Evolutionary conservation across 2,888 invertebrate species (phyloP).

Genomic region (Apotomis capreana): DNA sequence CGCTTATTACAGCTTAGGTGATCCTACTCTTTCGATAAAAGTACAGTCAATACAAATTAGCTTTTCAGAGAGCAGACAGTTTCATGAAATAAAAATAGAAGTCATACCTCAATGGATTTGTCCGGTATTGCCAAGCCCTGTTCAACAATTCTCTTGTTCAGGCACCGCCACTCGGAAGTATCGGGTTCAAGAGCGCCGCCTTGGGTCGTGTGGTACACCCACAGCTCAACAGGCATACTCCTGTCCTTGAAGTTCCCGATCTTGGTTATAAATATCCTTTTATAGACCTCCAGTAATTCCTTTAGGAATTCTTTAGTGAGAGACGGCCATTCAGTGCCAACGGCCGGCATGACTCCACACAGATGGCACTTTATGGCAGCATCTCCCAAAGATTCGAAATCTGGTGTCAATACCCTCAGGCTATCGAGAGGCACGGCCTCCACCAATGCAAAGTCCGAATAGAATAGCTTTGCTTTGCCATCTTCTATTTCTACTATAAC

Average conservation of each 20-base stretch:
- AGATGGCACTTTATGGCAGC: conserved; percentile 87
- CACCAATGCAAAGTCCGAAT: conserved; percentile 86
- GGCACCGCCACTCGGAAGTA: conserved; percentile 84
- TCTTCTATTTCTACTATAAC: conserved; percentile 70
- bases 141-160: conserved; percentile 86
- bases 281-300: conserved; percentile 79
- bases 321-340: conserved; percentile 85
- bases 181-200: conserved; percentile 87
- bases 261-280: conserved; percentile 81
- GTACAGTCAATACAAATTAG: too few species aligned
- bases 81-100: conserved; percentile 27
- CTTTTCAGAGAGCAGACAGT: too few species aligned
- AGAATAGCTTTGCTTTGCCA: conserved; percentile 80
- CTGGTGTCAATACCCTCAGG: conserved; percentile 78
- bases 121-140: conserved; percentile 85
- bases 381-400: conserved; percentile 80
- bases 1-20: too few species aligned
- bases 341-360: conserved; percentile 87
- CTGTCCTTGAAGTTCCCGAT: conserved; percentile 74
- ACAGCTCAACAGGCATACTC: conserved; percentile 85
- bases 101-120: conserved; percentile 59
- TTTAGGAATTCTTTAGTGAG: conserved; percentile 84
- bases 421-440: conserved; percentile 72
- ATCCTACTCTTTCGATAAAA: too few species aligned
- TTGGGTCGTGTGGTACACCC: conserved; percentile 84